phyloP scores from a whole-genome alignment of 2,113 vertebrate species.

The Tenrec ecaudatus region DNA sequence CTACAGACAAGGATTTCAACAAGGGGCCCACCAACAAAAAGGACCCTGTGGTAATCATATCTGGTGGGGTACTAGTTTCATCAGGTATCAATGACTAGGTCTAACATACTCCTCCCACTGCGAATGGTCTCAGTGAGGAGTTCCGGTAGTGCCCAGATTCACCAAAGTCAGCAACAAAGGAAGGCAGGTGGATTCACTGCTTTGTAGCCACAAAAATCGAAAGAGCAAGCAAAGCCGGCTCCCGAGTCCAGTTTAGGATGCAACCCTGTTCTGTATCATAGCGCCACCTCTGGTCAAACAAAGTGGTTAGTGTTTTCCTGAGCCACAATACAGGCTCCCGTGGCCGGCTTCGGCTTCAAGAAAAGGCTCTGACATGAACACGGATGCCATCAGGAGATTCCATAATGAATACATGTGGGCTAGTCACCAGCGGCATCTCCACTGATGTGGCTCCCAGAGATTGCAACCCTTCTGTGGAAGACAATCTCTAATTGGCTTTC shows the following conservation, averaged over 20 bases:
- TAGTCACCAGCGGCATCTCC: background rate
- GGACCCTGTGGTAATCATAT: no score
- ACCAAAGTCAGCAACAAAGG: background rate
- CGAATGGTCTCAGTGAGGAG: background rate
- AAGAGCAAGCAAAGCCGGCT: background rate
- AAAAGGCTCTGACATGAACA: background rate
- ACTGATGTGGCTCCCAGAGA: background rate
- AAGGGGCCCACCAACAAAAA: background rate
- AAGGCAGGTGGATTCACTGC: background rate
- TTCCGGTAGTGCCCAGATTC: background rate
- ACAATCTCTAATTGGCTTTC: slow-evolving; percentile 36
- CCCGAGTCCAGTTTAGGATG: background rate
- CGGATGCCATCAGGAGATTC: background rate
- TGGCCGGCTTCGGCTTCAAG: background rate
- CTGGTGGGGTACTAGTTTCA: fast-evolving
- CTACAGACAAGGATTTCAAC: background rate
- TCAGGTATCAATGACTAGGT: background rate
- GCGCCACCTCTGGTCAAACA: background rate
- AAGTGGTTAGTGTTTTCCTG: background rate
- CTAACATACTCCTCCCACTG: background rate
- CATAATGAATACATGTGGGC: background rate
- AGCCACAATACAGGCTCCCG: background rate
- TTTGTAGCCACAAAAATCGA: background rate
- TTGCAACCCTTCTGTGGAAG: background rate
- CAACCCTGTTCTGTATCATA: background rate